Percentiles rank a stretch among this genome's conserved stretches.
These are phyloP conservation scores for Eilema caniola DNA, from an alignment of 2,888 invertebrate genomes.

Conservation along the genomic window DNA sequence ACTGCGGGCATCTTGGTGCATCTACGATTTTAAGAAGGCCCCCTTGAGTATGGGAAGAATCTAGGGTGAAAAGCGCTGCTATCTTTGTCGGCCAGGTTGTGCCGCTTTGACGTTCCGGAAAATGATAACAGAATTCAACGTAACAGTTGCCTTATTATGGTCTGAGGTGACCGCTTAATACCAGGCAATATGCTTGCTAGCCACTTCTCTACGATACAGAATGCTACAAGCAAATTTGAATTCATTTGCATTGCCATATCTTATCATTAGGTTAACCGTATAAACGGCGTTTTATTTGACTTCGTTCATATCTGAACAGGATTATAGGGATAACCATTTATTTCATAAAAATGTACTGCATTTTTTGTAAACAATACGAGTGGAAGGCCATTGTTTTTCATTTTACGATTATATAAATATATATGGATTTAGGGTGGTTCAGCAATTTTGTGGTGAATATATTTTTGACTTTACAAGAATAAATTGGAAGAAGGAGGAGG, in stretches of 20 bases:
- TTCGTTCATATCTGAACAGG: constrained; percentile 32
- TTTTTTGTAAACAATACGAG: constrained; percentile 32
- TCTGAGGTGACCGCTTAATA: not conserved
- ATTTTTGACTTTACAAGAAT: not conserved
- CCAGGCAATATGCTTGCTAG: not conserved
- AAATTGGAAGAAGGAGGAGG: not conserved
- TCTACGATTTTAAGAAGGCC: no score
- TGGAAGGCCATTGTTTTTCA: constrained; percentile 27
- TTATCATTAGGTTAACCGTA: not conserved
- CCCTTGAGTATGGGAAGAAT: no score
- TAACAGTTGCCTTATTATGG: not conserved
- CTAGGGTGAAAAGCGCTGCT: no score
- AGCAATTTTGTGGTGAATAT: not conserved
- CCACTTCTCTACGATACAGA: not conserved
- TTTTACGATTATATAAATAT: constrained; percentile 16
- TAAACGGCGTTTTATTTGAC: constrained; percentile 29
- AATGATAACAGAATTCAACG: no score
- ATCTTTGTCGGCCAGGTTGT: no score
- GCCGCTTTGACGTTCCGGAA: no score
- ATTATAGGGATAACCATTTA: constrained; percentile 46
- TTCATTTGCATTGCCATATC: not conserved
- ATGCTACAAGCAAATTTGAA: not conserved
- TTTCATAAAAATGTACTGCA: constrained; percentile 34
- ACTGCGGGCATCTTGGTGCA: no score
- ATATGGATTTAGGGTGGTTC: constrained; percentile 1